A percentile compares a stretch with the other conserved stretches of the same genome.
Conservation (phyloP, 2,888 invertebrate genomes). For the Drosophila parthenogenetica region DNA sequence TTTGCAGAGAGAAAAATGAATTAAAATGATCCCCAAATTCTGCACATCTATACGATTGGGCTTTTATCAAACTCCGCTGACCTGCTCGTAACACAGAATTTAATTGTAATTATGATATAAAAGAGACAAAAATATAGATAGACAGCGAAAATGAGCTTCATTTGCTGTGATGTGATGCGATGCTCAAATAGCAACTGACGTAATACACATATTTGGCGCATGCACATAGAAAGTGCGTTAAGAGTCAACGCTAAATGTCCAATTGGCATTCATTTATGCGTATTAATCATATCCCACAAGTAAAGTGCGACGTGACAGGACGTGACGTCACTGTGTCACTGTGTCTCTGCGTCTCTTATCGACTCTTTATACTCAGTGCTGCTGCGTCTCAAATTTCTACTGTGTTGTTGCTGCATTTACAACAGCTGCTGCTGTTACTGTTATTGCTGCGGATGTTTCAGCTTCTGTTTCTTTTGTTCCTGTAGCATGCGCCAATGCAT, state of each 20-base stretch:
- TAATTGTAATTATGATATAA: conserved; percentile 3
- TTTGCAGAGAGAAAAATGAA: too few species aligned
- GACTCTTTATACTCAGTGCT: conserved; percentile 11
- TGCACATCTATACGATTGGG: background rate
- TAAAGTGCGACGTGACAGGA: conserved; percentile 23
- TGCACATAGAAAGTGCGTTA: conserved; percentile 37
- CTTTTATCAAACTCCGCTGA: background rate
- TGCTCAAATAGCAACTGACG: conserved; percentile 34
- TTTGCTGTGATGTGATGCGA: conserved; percentile 25
- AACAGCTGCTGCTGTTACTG: conserved; percentile 24
- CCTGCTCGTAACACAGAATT: background rate
- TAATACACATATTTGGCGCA: background rate
- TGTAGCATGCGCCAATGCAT: background rate
- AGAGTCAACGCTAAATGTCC: conserved; percentile 20
- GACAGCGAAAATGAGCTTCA: background rate
- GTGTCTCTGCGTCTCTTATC: conserved; percentile 45
- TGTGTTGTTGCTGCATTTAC: conserved; percentile 54
- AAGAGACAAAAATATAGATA: background rate
- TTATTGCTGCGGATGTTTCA: conserved; percentile 5
- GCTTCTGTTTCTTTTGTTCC: conserved; percentile 1
- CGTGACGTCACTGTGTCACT: conserved; percentile 29
- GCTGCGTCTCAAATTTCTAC: conserved; percentile 4
- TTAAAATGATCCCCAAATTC: background rate
- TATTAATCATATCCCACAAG: conserved; percentile 68
- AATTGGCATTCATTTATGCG: conserved; percentile 55